phyloP scores from a whole-genome alignment of 2,888 invertebrate species.

The Hemaris fuciformis region DNA sequence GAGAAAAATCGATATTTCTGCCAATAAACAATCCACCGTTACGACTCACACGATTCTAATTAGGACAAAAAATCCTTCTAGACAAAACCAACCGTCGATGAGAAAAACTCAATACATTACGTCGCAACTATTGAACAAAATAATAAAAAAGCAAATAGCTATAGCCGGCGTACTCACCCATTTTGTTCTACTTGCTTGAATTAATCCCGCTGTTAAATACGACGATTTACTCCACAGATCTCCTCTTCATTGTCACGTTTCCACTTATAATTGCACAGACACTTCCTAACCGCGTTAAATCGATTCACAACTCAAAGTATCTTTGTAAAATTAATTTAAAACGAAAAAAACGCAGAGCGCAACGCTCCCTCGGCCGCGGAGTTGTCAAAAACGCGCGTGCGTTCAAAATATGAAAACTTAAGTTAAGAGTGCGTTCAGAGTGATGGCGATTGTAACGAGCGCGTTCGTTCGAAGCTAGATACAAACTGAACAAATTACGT shows the following conservation, averaged over 20 bases:
- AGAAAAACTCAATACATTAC: neutral
- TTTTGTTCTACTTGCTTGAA: slow-evolving; percentile 49
- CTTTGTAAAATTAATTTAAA: slow-evolving; percentile 1
- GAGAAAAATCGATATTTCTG: slow-evolving; percentile 71
- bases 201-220: slow-evolving; percentile 35
- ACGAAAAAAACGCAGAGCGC: neutral
- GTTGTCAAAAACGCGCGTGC: slow-evolving; percentile 48
- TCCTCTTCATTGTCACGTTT: slow-evolving; percentile 56
- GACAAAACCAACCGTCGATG: neutral
- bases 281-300: slow-evolving; percentile 31
- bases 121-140: slow-evolving; percentile 12
- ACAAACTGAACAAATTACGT: slow-evolving; percentile 17
- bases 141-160: slow-evolving; percentile 38
- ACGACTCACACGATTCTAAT: slow-evolving; percentile 34
- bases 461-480: slow-evolving; percentile 22
- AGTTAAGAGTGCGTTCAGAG: slow-evolving; percentile 30
- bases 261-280: slow-evolving; percentile 47
- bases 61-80: slow-evolving; percentile 21
- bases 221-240: slow-evolving; percentile 39
- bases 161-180: slow-evolving; percentile 73
- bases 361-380: slow-evolving; percentile 24
- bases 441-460: slow-evolving; percentile 5
- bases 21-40: slow-evolving; percentile 48
- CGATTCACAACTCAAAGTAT: slow-evolving; percentile 29
- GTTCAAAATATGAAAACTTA: slow-evolving; percentile 40